Evolutionary conservation across 35 echinoderm and acorn worm species (phyloP).

Genomic region (Heliocidaris tuberculata): DNA sequence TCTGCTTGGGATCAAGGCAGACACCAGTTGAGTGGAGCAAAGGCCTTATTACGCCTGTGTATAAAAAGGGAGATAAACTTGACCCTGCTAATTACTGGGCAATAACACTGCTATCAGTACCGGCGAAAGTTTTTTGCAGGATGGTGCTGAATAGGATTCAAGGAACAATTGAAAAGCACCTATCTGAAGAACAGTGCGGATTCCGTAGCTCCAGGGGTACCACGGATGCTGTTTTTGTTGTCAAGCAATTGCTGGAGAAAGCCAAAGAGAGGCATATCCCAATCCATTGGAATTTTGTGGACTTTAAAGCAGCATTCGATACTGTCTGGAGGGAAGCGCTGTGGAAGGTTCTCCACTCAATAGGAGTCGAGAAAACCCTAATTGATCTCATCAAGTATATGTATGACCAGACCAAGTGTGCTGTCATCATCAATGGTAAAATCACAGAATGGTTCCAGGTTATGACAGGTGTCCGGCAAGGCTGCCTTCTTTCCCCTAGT

Average conservation of each 20-base stretch:
- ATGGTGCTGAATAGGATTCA: constrained; percentile 50
- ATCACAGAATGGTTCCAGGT: constrained; percentile 38
- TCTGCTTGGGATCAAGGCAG: neutral
- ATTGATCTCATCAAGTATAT: constrained; percentile 24
- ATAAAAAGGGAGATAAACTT: constrained; percentile 55
- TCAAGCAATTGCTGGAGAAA: constrained; percentile 10
- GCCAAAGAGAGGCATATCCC: constrained; percentile 48
- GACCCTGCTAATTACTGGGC: constrained; percentile 57
- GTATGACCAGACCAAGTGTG: constrained; percentile 36
- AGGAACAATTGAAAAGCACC: constrained; percentile 18
- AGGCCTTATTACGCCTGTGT: constrained; percentile 52
- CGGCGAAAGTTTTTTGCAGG: constrained; percentile 45
- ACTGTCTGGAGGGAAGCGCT: constrained; percentile 53
- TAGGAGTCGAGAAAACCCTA: constrained; percentile 5
- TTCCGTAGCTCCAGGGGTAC: constrained; percentile 42
- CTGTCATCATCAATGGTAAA: constrained; percentile 47
- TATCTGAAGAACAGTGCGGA: constrained; percentile 40
- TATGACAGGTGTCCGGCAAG: constrained; percentile 14
- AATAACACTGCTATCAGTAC: constrained; percentile 13
- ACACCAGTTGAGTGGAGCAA: constrained; percentile 46
- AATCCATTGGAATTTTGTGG: constrained; percentile 36
- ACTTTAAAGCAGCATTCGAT: constrained; percentile 47
- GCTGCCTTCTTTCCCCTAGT: constrained; percentile 43
- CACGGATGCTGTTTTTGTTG: neutral
- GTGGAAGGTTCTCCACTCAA: constrained; percentile 10